Conservation (phyloP, 2,797 vertebrate genomes). For the Rallus crepitans region DNA sequence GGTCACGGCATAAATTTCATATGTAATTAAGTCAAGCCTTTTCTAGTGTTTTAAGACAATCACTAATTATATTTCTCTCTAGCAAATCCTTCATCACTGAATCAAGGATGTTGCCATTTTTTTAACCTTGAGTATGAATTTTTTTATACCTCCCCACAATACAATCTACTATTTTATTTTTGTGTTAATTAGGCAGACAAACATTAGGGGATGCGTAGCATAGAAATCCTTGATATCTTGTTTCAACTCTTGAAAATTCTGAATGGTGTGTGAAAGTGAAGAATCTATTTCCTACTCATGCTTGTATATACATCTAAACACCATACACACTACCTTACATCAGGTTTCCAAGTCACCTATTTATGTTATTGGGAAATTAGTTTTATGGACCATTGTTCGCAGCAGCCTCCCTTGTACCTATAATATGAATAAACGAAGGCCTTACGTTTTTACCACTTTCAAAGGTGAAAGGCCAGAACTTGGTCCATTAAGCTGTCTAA, state of each 20-base stretch:
- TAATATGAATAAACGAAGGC: not conserved
- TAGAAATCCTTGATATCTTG: not conserved
- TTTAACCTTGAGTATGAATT: not conserved
- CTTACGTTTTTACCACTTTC: not conserved
- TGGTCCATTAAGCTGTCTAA: not conserved
- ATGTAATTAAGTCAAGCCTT: not conserved
- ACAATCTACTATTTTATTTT: not conserved
- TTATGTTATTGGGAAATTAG: not conserved
- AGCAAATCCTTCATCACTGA: not conserved
- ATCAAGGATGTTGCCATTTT: not conserved
- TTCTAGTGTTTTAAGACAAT: not conserved
- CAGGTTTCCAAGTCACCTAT: not conserved
- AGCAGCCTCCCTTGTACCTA: not conserved
- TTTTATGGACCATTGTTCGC: not conserved
- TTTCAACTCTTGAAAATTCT: not conserved
- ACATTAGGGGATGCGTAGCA: not conserved
- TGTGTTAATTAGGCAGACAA: not conserved
- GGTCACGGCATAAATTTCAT: not conserved
- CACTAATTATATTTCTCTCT: not conserved
- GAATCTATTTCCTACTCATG: accelerated
- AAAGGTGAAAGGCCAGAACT: not conserved
- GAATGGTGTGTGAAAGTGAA: not conserved
- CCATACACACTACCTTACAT: not conserved
- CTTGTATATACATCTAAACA: not conserved
- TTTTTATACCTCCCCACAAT: not conserved